These are phyloP conservation scores for Murina feae DNA, from an alignment of 2,113 vertebrate species.

Conservation along the genomic window DNA sequence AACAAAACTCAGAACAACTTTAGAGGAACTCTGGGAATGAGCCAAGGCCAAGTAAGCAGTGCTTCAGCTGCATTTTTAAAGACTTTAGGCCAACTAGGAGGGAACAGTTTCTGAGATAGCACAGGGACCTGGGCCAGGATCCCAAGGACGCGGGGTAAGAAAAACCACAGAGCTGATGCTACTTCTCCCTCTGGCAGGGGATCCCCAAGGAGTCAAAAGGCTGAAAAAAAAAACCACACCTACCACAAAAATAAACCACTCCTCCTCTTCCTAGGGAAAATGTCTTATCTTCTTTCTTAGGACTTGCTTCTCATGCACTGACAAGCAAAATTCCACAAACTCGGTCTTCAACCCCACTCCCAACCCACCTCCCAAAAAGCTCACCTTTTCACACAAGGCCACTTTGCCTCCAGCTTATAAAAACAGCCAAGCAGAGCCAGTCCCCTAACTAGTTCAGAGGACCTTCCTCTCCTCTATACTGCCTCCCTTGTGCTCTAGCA, in stretches of 20 bases:
- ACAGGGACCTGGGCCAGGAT: background rate
- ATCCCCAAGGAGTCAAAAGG: background rate
- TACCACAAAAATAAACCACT: background rate
- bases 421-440: too few relatives aligned
- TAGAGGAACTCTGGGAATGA: background rate
- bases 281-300: background rate
- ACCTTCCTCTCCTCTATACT: too few relatives aligned
- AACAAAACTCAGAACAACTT: background rate
- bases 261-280: background rate
- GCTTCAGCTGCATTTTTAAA: background rate
- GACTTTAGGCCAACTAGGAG: background rate
- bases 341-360: background rate
- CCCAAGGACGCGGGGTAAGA: background rate
- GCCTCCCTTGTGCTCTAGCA: too few relatives aligned
- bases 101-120: background rate
- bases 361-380: too few relatives aligned
- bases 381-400: background rate
- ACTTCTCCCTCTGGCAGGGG: background rate
- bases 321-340: background rate
- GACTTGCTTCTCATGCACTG: background rate
- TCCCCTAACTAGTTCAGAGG: too few relatives aligned
- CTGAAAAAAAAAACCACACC: background rate
- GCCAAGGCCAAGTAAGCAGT: background rate
- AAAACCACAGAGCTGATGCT: background rate
- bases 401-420: too few relatives aligned